Conservation (phyloP, 1,140 invertebrate species). For the Holotrichia oblita region DNA sequence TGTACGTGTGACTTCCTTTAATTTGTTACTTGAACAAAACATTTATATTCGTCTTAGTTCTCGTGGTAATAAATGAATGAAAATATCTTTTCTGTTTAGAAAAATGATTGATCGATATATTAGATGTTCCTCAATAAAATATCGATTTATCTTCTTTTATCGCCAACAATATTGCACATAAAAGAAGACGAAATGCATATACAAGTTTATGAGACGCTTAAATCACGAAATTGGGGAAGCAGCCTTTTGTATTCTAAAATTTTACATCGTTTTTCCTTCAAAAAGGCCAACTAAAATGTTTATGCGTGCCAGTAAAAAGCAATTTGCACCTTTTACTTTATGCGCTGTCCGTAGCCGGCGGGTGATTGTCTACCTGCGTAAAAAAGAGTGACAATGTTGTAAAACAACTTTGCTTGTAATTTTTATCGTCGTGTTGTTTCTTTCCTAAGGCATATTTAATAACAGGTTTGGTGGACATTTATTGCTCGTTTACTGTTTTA, state of each 20-base stretch:
- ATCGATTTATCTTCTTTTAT: conserved; percentile 1
- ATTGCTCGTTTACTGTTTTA: conserved; percentile 22
- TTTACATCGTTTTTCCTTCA: conserved; percentile 3
- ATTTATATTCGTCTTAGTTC: no score
- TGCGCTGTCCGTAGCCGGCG: not conserved
- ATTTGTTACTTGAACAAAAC: no score
- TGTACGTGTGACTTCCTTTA: no score
- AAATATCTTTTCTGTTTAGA: no score
- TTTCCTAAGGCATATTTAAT: conserved; percentile 13
- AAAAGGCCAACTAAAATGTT: not conserved
- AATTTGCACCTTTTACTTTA: conserved; percentile 27
- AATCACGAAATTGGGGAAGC: not conserved
- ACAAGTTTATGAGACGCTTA: not conserved
- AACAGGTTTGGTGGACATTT: not conserved
- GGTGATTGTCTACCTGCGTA: not conserved
- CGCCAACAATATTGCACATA: not conserved
- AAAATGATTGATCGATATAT: no score
- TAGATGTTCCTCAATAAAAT: not conserved
- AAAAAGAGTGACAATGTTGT: conserved; percentile 13
- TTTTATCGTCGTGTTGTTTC: conserved; percentile 8
- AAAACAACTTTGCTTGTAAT: conserved; percentile 32
- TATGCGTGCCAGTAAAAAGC: conserved; percentile 25
- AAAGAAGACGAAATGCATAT: not conserved
- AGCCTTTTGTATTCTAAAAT: not conserved
- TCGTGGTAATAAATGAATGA: no score